phyloP scores from a whole-genome alignment of 1,140 invertebrate genomes.

The Drosophila parabipectinata region DNA sequence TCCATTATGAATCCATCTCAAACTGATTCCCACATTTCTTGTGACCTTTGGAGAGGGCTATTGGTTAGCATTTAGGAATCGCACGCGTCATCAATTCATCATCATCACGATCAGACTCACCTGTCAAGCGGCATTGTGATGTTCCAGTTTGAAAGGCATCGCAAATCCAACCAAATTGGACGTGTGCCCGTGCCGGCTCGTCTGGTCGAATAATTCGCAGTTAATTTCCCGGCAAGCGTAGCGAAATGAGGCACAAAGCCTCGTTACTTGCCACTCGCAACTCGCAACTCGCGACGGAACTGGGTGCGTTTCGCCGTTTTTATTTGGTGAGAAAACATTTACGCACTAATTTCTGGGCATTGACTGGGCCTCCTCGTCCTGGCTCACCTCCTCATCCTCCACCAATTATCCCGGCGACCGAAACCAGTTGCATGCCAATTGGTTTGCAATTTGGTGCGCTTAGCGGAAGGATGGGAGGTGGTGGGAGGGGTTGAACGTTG shows the following conservation, averaged over 20 bases:
- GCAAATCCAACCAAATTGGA: conserved; percentile 69
- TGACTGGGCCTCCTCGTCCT: conserved; percentile 30
- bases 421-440: conserved; percentile 83
- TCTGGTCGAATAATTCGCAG: conserved; percentile 75
- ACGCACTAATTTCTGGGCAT: conserved; percentile 80
- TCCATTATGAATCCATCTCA: background rate
- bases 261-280: background rate
- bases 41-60: conserved; percentile 21
- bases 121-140: conserved; percentile 52
- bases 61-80: conserved; percentile 28
- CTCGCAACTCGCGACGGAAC: conserved; percentile 8
- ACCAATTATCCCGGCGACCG: conserved; percentile 53
- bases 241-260: conserved; percentile 74
- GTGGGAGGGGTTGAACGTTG: background rate
- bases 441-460: conserved; percentile 79
- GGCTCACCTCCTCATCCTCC: conserved; percentile 8
- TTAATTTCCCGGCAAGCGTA: conserved; percentile 80
- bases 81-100: conserved; percentile 51
- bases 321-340: conserved; percentile 84
- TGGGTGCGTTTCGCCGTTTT: conserved; percentile 40
- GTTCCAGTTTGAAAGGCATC: conserved; percentile 56
- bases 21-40: conserved; percentile 34
- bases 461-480: conserved; percentile 32
- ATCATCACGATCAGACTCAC: conserved; percentile 52
- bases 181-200: conserved; percentile 53